These are phyloP conservation scores for Halichoeres trimaculatus DNA, from an alignment of 2,113 vertebrate genomes.

Conservation along the genomic window DNA sequence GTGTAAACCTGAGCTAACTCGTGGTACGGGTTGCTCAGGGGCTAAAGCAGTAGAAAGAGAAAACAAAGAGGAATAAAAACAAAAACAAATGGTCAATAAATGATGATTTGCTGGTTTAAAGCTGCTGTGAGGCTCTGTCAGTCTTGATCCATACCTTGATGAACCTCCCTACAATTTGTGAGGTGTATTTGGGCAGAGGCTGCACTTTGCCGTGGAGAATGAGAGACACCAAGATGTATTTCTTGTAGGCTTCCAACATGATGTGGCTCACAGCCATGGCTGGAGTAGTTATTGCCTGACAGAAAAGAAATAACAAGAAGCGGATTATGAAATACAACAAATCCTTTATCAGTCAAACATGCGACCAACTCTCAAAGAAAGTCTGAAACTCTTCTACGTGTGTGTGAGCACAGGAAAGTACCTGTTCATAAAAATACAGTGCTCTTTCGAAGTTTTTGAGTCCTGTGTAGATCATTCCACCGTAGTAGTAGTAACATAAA, in stretches of 20 bases:
- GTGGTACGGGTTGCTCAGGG: conserved; percentile 98
- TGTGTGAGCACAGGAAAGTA: conserved; percentile 55
- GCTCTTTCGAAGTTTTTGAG: conserved; percentile 99
- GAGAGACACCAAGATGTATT: conserved; percentile 98
- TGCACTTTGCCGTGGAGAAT: conserved; percentile 99
- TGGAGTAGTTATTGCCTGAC: conserved; percentile 97
- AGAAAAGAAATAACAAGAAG: background rate
- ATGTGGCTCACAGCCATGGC: conserved; percentile 99
- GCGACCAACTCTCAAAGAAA: background rate
- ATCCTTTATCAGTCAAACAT: background rate
- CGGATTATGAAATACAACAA: background rate
- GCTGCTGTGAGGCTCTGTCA: background rate
- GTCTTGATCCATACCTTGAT: conserved; percentile 88
- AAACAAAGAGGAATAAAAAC: background rate
- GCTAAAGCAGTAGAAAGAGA: conserved; percentile 77
- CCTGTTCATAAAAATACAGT: conserved; percentile 99
- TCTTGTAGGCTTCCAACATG: conserved; percentile 99
- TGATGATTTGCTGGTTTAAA: background rate
- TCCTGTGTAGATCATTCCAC: conserved; percentile 99
- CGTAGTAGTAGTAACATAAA: conserved; percentile 99
- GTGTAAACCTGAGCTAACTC: conserved; percentile 97
- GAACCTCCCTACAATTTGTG: conserved; percentile 98
- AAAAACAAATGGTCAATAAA: background rate
- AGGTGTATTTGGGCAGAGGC: conserved; percentile 97
- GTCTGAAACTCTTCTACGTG: background rate